These are phyloP conservation scores for Berghia stephanieae DNA, from an alignment of 1,140 invertebrate genomes.

Conservation along the genomic window DNA sequence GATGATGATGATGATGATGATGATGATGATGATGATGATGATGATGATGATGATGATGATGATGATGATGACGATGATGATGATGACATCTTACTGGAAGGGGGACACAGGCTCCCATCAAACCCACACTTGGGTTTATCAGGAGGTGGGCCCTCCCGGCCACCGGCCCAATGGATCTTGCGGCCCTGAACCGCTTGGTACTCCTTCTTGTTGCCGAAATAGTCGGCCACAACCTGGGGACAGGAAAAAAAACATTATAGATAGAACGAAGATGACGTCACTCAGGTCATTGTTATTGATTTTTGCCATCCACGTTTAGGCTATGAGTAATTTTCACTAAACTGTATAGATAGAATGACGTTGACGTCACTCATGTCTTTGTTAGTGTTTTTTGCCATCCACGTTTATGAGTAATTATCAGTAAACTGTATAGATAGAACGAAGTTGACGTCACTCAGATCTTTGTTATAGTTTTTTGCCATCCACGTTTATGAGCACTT, in stretches of 20 bases:
- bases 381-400: too few relatives aligned
- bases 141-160: constrained; percentile 75
- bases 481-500: too few relatives aligned
- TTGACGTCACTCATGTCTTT: too few relatives aligned
- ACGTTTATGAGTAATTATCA: too few relatives aligned
- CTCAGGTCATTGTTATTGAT: too few relatives aligned
- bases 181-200: constrained; percentile 75
- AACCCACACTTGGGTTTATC: constrained; percentile 92
- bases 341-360: too few relatives aligned
- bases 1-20: not conserved
- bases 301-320: too few relatives aligned
- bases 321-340: too few relatives aligned
- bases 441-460: too few relatives aligned
- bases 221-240: constrained; percentile 81
- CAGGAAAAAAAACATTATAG: not conserved
- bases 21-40: not conserved
- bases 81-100: constrained; percentile 36
- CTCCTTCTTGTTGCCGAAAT: constrained; percentile 78
- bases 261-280: not conserved
- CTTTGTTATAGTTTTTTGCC: too few relatives aligned
- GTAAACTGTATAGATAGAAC: too few relatives aligned
- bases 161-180: constrained; percentile 91
- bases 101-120: constrained; percentile 84
- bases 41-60: not conserved
- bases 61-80: constrained; percentile 1